Evolutionary conservation across 2,888 invertebrate species (phyloP).

Genomic region (Drosophila stalkeri): DNA sequence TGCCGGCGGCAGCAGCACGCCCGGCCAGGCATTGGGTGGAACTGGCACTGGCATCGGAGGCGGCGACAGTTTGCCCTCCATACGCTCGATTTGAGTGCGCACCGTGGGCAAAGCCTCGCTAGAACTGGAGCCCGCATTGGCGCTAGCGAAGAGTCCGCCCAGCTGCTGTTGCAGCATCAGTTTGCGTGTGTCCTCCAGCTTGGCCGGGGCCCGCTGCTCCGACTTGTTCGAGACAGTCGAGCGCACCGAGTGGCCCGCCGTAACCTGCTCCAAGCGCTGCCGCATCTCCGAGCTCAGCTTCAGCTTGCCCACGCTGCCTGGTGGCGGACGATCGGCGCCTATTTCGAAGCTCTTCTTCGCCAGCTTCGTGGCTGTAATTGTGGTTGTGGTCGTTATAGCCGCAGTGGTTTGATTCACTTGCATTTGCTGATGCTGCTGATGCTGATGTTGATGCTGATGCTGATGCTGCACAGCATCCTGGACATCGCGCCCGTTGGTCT

Average conservation of each 20-base stretch:
- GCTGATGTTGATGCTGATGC: constrained; percentile 8
- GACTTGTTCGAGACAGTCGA: constrained; percentile 90
- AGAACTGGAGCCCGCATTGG: constrained; percentile 20
- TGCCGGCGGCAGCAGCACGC: constrained; percentile 88
- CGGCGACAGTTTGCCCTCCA: constrained; percentile 87
- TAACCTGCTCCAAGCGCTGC: constrained; percentile 94
- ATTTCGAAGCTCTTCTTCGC: constrained; percentile 90
- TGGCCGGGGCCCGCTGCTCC: constrained; percentile 91
- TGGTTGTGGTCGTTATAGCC: constrained; percentile 33
- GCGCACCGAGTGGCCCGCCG: constrained; percentile 94
- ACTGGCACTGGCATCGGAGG: constrained; percentile 84
- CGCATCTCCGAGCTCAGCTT: constrained; percentile 97
- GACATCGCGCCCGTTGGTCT: constrained; percentile 41
- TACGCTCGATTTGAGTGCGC: constrained; percentile 87
- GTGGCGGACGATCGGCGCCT: constrained; percentile 92
- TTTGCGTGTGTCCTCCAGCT: constrained; percentile 94
- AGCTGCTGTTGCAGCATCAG: constrained; percentile 94
- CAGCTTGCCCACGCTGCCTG: constrained; percentile 95
- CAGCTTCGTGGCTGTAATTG: constrained; percentile 61
- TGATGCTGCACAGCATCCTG: constrained; percentile 2
- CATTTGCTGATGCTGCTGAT: constrained; percentile 15
- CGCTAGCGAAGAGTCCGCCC: constrained; percentile 86
- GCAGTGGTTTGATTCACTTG: constrained; percentile 31
- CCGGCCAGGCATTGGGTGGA: constrained; percentile 87
- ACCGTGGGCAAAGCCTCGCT: constrained; percentile 80